A percentile compares a stretch with the other conserved stretches of the same genome.
Conservation (phyloP, 2,888 invertebrate species). For the Diloba caeruleocephala region DNA sequence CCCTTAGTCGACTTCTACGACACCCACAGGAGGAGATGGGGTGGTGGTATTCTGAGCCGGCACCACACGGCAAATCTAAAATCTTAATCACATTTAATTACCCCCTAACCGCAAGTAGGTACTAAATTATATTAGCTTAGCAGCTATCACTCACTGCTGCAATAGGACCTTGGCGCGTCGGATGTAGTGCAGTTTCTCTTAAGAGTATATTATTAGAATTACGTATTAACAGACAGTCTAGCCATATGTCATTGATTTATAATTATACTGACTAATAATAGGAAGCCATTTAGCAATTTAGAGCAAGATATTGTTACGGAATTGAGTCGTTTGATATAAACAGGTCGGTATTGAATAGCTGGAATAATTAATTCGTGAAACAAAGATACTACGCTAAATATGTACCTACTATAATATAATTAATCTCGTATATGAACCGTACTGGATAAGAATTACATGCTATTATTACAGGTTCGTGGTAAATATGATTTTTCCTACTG, state of each 20-base stretch:
- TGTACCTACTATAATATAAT: slow-evolving; percentile 25
- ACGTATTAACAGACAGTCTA: slow-evolving; percentile 16
- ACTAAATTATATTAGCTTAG: slow-evolving; percentile 1
- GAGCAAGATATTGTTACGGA: slow-evolving; percentile 7
- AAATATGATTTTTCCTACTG: slow-evolving; percentile 30
- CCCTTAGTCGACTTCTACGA: no score
- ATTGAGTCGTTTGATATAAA: slow-evolving; percentile 17
- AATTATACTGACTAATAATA: no score
- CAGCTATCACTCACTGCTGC: slow-evolving; percentile 14
- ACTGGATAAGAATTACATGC: slow-evolving; percentile 29
- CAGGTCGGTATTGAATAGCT: slow-evolving; percentile 27
- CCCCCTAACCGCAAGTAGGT: not conserved
- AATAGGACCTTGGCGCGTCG: slow-evolving; percentile 45
- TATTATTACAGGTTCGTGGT: slow-evolving; percentile 34
- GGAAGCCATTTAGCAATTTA: no score
- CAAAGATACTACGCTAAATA: slow-evolving; percentile 15
- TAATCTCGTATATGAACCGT: slow-evolving; percentile 43
- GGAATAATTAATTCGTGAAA: slow-evolving; percentile 14
- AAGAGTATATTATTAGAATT: slow-evolving; percentile 9
- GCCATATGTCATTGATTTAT: slow-evolving; percentile 3
- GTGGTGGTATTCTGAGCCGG: no score
- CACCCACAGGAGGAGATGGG: no score
- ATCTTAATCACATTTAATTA: slow-evolving; percentile 6
- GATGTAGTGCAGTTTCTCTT: slow-evolving; percentile 50
- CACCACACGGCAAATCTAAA: no score